A percentile compares a stretch with the other conserved stretches of the same genome.
Conservation (phyloP, 2,888 invertebrate genomes). For the Marasmarcha lunaedactyla region DNA sequence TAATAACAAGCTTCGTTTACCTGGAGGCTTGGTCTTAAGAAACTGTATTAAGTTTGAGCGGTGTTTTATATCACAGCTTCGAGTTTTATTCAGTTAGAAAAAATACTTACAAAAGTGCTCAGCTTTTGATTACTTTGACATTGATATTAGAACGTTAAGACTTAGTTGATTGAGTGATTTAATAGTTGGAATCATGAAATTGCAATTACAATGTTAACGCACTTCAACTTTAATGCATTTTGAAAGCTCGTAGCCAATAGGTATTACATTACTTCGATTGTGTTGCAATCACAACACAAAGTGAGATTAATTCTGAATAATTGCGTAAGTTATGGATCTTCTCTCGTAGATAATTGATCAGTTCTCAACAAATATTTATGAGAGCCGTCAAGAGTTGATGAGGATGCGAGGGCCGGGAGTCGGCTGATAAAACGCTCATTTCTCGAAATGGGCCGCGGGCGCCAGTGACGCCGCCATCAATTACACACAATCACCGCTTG, state of each 20-base stretch:
- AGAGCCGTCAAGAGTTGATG: conserved; percentile 37
- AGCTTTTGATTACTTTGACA: no score
- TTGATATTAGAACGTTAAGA: no score
- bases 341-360: neutral
- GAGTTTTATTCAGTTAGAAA: no score
- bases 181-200: no score
- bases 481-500: conserved; percentile 30
- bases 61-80: no score
- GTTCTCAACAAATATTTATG: conserved; percentile 39
- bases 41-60: no score
- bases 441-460: conserved; percentile 26
- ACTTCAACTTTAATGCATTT: neutral
- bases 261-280: no score
- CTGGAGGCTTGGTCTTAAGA: no score
- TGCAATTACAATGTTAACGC: neutral
- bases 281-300: neutral
- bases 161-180: no score
- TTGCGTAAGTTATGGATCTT: neutral
- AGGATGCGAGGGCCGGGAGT: conserved; percentile 42
- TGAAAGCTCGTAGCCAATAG: no score
- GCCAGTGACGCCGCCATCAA: conserved; percentile 23
- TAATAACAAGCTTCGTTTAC: no score
- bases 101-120: no score
- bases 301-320: neutral
- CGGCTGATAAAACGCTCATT: conserved; percentile 45